phyloP scores from a whole-genome alignment of 2,797 vertebrate genomes.

The Artibeus lituratus region DNA sequence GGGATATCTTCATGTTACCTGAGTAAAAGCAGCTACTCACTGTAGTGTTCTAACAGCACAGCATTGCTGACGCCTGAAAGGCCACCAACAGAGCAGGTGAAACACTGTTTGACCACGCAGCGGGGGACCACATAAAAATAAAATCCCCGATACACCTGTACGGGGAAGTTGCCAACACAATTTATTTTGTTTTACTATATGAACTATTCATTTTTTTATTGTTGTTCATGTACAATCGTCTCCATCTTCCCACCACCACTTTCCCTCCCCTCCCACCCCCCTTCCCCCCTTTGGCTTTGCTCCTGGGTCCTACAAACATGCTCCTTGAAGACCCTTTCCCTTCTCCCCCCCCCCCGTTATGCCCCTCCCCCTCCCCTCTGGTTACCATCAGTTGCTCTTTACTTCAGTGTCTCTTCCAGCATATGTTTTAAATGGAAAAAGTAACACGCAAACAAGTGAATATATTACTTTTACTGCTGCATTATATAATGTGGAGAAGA shows the following conservation, averaged over 20 bases:
- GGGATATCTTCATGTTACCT: constrained; percentile 63
- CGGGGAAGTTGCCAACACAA: not conserved
- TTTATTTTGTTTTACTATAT: no score
- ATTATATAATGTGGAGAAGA: not conserved
- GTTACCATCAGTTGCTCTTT: no score
- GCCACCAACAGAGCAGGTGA: not conserved
- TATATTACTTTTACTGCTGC: not conserved
- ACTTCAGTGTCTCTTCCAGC: not conserved
- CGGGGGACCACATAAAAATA: not conserved
- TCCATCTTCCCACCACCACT: no score
- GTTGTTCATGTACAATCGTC: no score
- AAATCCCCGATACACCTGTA: not conserved
- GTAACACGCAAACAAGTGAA: not conserved
- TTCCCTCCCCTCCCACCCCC: no score
- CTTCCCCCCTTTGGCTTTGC: no score
- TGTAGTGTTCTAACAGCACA: not conserved
- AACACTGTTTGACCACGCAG: not conserved
- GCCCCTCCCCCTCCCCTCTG: no score
- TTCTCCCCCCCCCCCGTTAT: no score
- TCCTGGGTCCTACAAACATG: no score
- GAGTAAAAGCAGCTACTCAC: constrained; percentile 53
- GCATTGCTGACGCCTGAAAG: not conserved
- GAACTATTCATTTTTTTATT: no score
- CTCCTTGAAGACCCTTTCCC: no score
- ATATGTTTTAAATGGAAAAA: constrained; percentile 4